These are phyloP conservation scores for Hypsopygia costalis DNA, from an alignment of 2,888 invertebrate species.

Conservation along the genomic window DNA sequence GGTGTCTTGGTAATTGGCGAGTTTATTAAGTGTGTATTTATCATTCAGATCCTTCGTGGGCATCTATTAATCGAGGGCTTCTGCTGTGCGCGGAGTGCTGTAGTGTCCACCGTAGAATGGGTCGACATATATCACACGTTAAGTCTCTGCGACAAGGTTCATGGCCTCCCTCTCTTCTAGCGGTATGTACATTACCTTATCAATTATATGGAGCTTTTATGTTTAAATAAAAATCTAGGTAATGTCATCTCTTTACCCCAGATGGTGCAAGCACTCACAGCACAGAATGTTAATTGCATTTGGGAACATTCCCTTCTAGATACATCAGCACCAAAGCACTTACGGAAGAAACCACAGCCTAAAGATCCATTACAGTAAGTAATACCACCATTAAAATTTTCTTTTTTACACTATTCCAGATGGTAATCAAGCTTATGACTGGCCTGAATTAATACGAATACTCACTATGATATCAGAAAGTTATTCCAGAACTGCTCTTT, in stretches of 20 bases:
- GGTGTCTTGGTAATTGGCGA: constrained; percentile 23
- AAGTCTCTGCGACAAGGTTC: constrained; percentile 93
- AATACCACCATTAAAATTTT: too few relatives aligned
- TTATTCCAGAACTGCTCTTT: too few relatives aligned
- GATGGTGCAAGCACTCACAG: constrained; percentile 95
- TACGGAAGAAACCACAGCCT: constrained; percentile 92
- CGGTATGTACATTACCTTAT: constrained; percentile 73
- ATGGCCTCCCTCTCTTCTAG: constrained; percentile 91
- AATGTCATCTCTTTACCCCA: constrained; percentile 42
- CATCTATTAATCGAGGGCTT: constrained; percentile 96
- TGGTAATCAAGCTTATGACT: too few relatives aligned
- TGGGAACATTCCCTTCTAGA: constrained; percentile 98
- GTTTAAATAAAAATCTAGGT: too few relatives aligned
- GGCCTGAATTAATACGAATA: too few relatives aligned
- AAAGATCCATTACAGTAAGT: constrained; percentile 93
- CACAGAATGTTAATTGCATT: constrained; percentile 97
- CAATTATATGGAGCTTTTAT: too few relatives aligned
- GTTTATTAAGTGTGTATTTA: constrained; percentile 21
- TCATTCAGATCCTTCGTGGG: constrained; percentile 96
- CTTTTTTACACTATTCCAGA: too few relatives aligned
- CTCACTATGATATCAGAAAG: too few relatives aligned
- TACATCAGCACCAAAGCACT: constrained; percentile 86
- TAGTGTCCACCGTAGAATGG: constrained; percentile 96
- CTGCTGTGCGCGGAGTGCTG: constrained; percentile 98
- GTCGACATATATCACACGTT: constrained; percentile 96